Base-by-base conservation (phyloP, 1,140 invertebrate species). In the Odontomachus brunneus region DNA sequence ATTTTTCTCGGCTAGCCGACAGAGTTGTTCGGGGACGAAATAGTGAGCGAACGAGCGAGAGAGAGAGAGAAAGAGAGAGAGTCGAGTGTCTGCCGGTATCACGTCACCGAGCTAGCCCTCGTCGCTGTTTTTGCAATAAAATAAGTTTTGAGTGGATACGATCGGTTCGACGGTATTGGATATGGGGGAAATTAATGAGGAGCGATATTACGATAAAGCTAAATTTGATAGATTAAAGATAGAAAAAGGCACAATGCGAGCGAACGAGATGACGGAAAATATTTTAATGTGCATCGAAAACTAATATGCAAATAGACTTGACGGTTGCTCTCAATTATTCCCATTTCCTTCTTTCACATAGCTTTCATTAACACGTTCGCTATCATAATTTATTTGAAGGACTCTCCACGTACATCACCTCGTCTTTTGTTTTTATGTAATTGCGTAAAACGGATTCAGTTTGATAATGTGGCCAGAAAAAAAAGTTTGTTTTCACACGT, bases 1-100 rank as follows among this genome's bases (percentile, higher is more conserved):
- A 69, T 80, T 80, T 80, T 80, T 69, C 75, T 67, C 53, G 65
- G 51, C 59, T 71, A 71, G 14, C 24, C 75, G 65, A 80, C 57
- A 80, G 51, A 80, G 51, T 80, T 71, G 75, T 69, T 48, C 75
- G 65, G 44, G 63, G n/a, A 53, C 33, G 24, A 57, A 57, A 51
- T 59, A 26, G 15, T 29, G 33, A 67, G 22, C 69, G 53, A 78
- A 22, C 67, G 33, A 80, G 66, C 69, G 29, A 78, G 33, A 80
- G 66, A 78, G 29, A 78, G 33, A 78, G 65, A 78, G 26, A 33
- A 5, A 33, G 29, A 33, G 29, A 78, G 33, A 78, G 65, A 78
- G 29, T 80, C 65, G 33, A 80, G 51, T 71, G 51, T 48, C 51
- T 44, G n/a, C 55, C 75, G 63, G 75, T 69, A 78, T 76, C 73